These are phyloP conservation scores for Drosophila nigrodunni DNA, from an alignment of 1,140 invertebrate species.

Conservation along the genomic window DNA sequence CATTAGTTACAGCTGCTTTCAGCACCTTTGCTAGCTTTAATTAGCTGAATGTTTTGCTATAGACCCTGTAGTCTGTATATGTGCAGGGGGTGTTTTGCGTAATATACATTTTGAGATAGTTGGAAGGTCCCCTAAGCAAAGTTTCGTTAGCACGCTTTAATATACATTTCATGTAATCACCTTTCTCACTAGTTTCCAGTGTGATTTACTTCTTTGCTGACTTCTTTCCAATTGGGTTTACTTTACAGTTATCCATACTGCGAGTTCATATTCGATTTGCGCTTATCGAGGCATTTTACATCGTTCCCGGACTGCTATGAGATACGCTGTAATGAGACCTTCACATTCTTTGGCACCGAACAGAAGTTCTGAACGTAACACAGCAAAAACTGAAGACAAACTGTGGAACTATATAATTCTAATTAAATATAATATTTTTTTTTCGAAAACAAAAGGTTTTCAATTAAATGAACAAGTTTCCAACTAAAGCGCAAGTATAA, in stretches of 20 bases:
- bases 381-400: not conserved
- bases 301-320: conserved; percentile 79
- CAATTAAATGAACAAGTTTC: too few relatives aligned
- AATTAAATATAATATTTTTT: not conserved
- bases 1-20: conserved; percentile 1
- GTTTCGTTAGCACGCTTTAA: too few relatives aligned
- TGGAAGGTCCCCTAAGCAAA: too few relatives aligned
- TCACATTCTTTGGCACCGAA: conserved; percentile 74
- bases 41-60: too few relatives aligned
- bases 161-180: too few relatives aligned
- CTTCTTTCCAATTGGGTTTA: not conserved
- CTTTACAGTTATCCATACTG: conserved; percentile 77
- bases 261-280: conserved; percentile 83
- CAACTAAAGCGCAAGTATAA: too few relatives aligned
- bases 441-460: too few relatives aligned
- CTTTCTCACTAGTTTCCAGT: too few relatives aligned
- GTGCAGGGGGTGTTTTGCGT: too few relatives aligned
- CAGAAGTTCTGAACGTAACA: conserved; percentile 41
- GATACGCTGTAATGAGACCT: conserved; percentile 82
- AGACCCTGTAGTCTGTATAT: too few relatives aligned
- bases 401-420: conserved; percentile 7
- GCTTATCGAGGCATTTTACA: conserved; percentile 78
- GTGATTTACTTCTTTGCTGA: not conserved
- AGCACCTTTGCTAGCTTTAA: not conserved
- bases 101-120: too few relatives aligned